Conservation (phyloP, 2,888 invertebrate genomes). For the Latrodectus elegans region DNA sequence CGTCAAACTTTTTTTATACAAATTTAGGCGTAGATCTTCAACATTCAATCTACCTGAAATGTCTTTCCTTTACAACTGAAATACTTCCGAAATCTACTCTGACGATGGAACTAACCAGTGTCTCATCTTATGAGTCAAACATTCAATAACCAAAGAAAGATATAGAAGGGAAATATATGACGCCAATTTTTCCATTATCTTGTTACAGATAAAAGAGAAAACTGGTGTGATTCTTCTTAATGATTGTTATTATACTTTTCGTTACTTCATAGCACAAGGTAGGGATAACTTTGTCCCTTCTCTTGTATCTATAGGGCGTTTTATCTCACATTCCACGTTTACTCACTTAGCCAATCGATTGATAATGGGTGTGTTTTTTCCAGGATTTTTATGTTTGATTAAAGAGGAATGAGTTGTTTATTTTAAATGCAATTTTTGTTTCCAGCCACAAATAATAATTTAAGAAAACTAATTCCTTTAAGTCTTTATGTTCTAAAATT, state of each 20-base stretch:
- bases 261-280: slow-evolving; percentile 15
- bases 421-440: too few species aligned
- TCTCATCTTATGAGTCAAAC: slow-evolving; percentile 18
- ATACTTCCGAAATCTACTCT: slow-evolving; percentile 21
- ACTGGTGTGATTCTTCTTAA: slow-evolving; percentile 31
- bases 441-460: too few species aligned
- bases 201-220: slow-evolving; percentile 28
- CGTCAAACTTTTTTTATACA: too few species aligned
- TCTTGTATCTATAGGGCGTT: slow-evolving; percentile 18
- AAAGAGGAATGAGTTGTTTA: too few species aligned
- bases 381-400: too few species aligned
- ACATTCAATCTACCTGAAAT: neutral
- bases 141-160: neutral
- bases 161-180: neutral
- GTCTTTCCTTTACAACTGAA: slow-evolving; percentile 19
- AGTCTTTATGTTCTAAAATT: too few species aligned
- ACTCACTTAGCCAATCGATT: too few species aligned
- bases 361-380: too few species aligned
- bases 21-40: too few species aligned
- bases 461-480: too few species aligned
- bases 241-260: slow-evolving; percentile 35
- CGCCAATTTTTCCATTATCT: slow-evolving; percentile 42
- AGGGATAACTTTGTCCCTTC: slow-evolving; percentile 12
- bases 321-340: neutral
- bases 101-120: slow-evolving; percentile 33